Evolutionary conservation across 1,140 invertebrate genomes (phyloP).

Genomic region (Hydropsyche tenuis): DNA sequence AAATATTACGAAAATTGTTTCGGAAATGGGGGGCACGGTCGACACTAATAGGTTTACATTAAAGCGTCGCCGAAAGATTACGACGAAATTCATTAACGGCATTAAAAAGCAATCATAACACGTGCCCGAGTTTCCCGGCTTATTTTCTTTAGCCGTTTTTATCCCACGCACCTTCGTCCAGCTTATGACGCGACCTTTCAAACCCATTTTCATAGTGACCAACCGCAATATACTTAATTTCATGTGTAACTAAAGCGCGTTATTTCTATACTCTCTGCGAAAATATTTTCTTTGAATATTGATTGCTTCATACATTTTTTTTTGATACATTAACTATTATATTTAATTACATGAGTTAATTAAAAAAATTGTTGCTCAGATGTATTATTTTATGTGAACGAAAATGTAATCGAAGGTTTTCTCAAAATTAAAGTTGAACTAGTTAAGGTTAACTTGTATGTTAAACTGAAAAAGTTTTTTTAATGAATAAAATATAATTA

Average conservation of each 20-base stretch:
- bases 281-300: no score
- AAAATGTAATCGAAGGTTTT: no score
- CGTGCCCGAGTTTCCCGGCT: slow-evolving; percentile 24
- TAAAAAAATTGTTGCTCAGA: no score
- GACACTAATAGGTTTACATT: slow-evolving; percentile 15
- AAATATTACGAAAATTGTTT: slow-evolving; percentile 9
- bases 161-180: slow-evolving; percentile 10
- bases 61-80: slow-evolving; percentile 14
- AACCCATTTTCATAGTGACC: background rate
- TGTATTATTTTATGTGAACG: no score
- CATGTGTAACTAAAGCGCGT: background rate
- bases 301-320: no score
- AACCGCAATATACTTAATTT: background rate
- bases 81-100: slow-evolving; percentile 37
- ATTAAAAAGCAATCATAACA: slow-evolving; percentile 41
- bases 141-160: slow-evolving; percentile 33
- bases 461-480: no score
- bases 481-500: no score
- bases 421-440: no score
- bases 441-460: no score
- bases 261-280: no score
- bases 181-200: background rate
- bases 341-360: no score
- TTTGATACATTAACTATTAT: no score
- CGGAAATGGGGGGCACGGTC: background rate